A percentile compares a stretch with the other conserved stretches of the same genome.
Conservation (phyloP, 2,888 invertebrate genomes). For the Shargacucullia verbasci region DNA sequence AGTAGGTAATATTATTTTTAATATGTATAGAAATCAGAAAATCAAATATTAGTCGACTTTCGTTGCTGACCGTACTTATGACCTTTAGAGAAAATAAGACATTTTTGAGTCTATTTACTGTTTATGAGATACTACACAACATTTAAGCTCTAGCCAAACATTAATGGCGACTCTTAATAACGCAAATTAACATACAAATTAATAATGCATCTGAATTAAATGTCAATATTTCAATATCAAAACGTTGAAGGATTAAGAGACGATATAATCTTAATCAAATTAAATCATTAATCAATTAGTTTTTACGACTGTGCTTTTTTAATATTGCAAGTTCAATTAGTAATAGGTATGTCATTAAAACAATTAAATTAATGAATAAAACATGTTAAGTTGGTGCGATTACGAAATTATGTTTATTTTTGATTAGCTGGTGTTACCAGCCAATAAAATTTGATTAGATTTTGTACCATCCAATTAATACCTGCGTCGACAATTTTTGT, state of each 20-base stretch:
- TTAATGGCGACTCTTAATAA: constrained; percentile 34
- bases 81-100: neutral
- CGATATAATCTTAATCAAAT: constrained; percentile 55
- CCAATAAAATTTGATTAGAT: constrained; percentile 64
- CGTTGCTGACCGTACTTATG: neutral
- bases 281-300: constrained; percentile 52
- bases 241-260: constrained; percentile 55
- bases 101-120: neutral
- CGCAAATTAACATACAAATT: constrained; percentile 40
- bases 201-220: constrained; percentile 49
- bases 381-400: constrained; percentile 52
- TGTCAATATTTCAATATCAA: constrained; percentile 60
- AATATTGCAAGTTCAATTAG: constrained; percentile 46
- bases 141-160: constrained; percentile 14
- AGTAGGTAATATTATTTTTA: too few species aligned
- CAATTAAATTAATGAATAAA: constrained; percentile 62
- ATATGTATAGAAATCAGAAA: too few species aligned
- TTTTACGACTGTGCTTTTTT: constrained; percentile 51
- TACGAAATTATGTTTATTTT: constrained; percentile 64
- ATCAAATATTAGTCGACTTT: too few species aligned
- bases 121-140: constrained; percentile 15
- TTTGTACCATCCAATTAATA: constrained; percentile 60
- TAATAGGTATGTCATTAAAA: constrained; percentile 52
- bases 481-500: constrained; percentile 56
- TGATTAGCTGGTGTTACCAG: constrained; percentile 59